phyloP scores from a whole-genome alignment of 2,113 vertebrate genomes.

The Scomber scombrus region DNA sequence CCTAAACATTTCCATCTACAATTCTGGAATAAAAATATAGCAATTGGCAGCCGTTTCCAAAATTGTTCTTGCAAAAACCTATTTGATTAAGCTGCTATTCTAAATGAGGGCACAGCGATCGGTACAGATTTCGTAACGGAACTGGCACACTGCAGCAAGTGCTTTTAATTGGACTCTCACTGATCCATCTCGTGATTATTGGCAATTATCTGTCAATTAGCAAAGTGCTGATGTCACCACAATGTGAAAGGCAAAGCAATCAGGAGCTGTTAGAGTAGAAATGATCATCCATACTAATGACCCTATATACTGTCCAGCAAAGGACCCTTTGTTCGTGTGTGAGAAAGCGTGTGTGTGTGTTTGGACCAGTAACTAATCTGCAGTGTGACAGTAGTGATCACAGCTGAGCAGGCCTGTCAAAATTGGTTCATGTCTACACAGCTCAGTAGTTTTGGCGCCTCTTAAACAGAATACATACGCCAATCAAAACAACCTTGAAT shows the following conservation, averaged over 20 bases:
- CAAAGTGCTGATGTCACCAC: constrained; percentile 77
- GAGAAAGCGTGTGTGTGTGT: constrained; percentile 19
- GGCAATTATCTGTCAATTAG: constrained; percentile 80
- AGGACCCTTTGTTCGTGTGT: constrained; percentile 11
- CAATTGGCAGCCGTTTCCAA: neutral
- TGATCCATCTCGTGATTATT: constrained; percentile 74
- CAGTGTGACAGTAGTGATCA: constrained; percentile 32
- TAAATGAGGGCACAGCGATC: constrained; percentile 26
- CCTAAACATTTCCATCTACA: constrained; percentile 9
- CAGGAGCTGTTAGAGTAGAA: constrained; percentile 63
- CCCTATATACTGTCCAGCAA: constrained; percentile 37
- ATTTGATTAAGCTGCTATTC: constrained; percentile 23
- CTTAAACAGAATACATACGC: constrained; percentile 46
- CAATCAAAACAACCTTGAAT: constrained; percentile 53
- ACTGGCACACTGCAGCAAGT: constrained; percentile 20
- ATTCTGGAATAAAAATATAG: neutral
- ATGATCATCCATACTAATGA: constrained; percentile 68
- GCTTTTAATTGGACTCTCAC: constrained; percentile 63
- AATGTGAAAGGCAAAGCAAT: constrained; percentile 76
- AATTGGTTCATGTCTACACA: constrained; percentile 47
- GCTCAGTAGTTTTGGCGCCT: constrained; percentile 34
- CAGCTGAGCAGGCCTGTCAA: constrained; percentile 56
- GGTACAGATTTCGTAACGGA: constrained; percentile 31
- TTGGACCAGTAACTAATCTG: constrained; percentile 30
- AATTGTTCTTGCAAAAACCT: constrained; percentile 17